These are phyloP conservation scores for Daphoenositta chrysoptera DNA, from an alignment of 2,113 vertebrate species.

Conservation along the genomic window DNA sequence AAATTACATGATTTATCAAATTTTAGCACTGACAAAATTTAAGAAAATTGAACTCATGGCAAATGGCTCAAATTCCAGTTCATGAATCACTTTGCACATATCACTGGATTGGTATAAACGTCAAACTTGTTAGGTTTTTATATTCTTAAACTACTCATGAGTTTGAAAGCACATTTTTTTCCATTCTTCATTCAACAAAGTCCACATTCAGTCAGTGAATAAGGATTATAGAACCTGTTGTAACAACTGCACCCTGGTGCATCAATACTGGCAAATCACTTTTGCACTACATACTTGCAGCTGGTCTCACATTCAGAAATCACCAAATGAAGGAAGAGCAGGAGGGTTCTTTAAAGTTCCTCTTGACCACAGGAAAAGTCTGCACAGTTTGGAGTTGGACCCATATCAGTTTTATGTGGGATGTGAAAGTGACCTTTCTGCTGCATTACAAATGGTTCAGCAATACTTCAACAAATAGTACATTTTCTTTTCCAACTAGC, in stretches of 20 bases:
- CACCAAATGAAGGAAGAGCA: neutral
- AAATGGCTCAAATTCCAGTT: neutral
- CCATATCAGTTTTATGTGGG: neutral
- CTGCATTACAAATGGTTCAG: neutral
- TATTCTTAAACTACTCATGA: neutral
- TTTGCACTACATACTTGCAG: neutral
- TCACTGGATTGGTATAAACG: neutral
- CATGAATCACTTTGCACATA: neutral
- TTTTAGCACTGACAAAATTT: neutral
- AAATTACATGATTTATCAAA: neutral
- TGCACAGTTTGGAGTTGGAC: neutral
- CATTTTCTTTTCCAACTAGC: neutral
- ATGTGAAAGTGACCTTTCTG: neutral
- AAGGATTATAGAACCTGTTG: neutral
- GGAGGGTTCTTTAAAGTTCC: neutral
- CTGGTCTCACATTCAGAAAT: neutral
- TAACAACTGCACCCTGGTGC: neutral
- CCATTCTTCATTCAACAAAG: neutral
- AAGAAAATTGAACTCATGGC: neutral
- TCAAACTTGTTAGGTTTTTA: neutral
- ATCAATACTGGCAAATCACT: neutral
- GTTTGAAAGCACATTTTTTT: neutral
- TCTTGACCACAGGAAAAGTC: neutral
- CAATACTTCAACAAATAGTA: neutral
- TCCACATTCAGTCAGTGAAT: neutral